Percentiles rank a stretch among this genome's conserved stretches.
These are phyloP conservation scores for Mormyrus lacerda DNA, from an alignment of 2,113 vertebrate species.

Conservation along the genomic window DNA sequence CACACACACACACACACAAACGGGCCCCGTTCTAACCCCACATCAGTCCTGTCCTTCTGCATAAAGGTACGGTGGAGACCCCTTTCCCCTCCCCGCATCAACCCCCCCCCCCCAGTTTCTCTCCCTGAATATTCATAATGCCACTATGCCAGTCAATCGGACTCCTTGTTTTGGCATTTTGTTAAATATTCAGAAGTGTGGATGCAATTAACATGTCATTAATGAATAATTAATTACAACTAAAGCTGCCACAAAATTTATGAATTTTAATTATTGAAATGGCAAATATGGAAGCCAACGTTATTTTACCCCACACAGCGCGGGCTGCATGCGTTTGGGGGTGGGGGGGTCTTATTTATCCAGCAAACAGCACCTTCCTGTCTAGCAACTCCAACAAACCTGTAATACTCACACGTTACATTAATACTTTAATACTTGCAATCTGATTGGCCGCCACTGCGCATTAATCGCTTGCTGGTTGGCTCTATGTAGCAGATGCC, in stretches of 20 bases:
- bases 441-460: conserved; percentile 18
- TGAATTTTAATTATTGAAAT: conserved; percentile 97
- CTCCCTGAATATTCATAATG: conserved; percentile 65
- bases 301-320: conserved; percentile 34
- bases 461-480: background rate
- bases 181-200: conserved; percentile 95
- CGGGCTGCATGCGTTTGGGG: background rate
- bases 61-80: conserved; percentile 16
- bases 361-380: conserved; percentile 3
- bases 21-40: background rate
- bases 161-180: conserved; percentile 80
- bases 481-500: background rate
- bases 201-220: conserved; percentile 98
- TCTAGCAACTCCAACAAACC: background rate
- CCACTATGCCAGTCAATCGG: conserved; percentile 68
- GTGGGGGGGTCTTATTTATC: background rate
- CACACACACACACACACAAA: background rate
- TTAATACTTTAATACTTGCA: background rate
- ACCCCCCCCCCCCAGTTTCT: conserved; percentile 37
- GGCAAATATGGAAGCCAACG: conserved; percentile 66
- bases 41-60: background rate
- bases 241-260: conserved; percentile 92
- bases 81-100: conserved; percentile 44
- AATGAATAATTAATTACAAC: conserved; percentile 98
- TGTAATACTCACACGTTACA: background rate